Percentiles rank a stretch among this genome's conserved stretches.
phyloP scores from a whole-genome alignment of 2,888 invertebrate species.

The Phania funesta region DNA sequence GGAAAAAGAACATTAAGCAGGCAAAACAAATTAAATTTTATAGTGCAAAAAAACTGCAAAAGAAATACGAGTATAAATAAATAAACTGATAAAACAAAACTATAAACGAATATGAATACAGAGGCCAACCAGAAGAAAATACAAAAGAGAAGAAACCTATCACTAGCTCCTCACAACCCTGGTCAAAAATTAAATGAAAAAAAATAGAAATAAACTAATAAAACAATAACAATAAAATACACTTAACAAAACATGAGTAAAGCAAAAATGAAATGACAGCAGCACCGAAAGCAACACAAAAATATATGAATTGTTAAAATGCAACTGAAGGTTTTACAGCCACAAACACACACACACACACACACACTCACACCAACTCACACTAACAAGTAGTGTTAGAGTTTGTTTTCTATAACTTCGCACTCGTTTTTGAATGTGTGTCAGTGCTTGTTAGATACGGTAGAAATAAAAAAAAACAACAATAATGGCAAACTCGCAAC shows the following conservation, averaged over 20 bases:
- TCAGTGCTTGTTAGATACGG: too few species aligned
- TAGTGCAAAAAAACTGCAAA: conserved; percentile 17
- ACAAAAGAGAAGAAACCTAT: too few species aligned
- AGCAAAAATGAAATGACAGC: background rate
- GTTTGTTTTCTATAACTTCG: too few species aligned
- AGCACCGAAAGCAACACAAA: conserved; percentile 1
- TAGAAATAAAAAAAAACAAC: too few species aligned
- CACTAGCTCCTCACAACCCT: background rate
- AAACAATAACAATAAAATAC: conserved; percentile 33
- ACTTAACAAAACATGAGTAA: conserved; percentile 30
- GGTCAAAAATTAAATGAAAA: background rate
- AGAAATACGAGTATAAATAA: background rate
- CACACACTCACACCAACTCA: too few species aligned
- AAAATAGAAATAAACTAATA: background rate
- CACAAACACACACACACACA: background rate
- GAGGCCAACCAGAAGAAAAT: background rate
- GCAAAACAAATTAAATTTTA: conserved; percentile 8
- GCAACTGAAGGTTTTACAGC: background rate
- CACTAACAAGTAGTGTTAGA: too few species aligned
- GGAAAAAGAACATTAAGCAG: background rate
- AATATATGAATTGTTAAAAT: conserved; percentile 16
- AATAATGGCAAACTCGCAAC: too few species aligned
- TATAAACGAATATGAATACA: background rate
- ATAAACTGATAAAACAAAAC: conserved; percentile 6
- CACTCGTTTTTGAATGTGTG: too few species aligned